Evolutionary conservation across 2,888 invertebrate genomes (phyloP).

Genomic region (Agrochola lychnidis): DNA sequence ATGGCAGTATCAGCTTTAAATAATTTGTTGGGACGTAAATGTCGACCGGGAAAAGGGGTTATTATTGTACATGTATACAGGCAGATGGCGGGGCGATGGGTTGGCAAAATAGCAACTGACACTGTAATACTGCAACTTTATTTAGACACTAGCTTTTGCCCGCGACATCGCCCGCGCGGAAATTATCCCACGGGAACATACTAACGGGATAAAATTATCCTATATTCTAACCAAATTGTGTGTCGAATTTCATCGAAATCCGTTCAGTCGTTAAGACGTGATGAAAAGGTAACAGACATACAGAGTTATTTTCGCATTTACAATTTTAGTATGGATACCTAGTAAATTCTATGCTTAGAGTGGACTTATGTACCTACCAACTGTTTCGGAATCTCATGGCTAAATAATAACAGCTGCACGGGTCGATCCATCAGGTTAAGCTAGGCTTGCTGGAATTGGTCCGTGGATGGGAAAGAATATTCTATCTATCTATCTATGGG

Average conservation of each 20-base stretch:
- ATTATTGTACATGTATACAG: constrained; percentile 26
- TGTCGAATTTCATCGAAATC: not conserved
- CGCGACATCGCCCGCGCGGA: no score
- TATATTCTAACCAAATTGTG: not conserved
- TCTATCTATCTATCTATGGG: no score
- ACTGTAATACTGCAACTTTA: constrained; percentile 1
- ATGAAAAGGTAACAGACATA: not conserved
- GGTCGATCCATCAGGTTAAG: no score
- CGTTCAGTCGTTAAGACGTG: not conserved
- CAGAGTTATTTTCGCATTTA: not conserved
- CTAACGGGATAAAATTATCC: not conserved
- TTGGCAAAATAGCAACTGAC: constrained; percentile 10
- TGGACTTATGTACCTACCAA: not conserved
- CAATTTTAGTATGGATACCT: not conserved
- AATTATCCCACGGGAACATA: not conserved
- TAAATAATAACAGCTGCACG: no score
- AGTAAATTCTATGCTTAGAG: not conserved
- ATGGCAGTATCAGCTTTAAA: constrained; percentile 45
- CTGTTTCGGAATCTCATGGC: no score
- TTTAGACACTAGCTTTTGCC: not conserved
- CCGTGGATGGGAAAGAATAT: no score
- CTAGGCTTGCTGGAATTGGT: no score
- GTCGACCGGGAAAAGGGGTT: constrained; percentile 29
- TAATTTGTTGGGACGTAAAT: constrained; percentile 42
- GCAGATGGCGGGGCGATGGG: constrained; percentile 6